Evolutionary conservation across 2,888 invertebrate species (phyloP).

Genomic region (Andrena minutula): DNA sequence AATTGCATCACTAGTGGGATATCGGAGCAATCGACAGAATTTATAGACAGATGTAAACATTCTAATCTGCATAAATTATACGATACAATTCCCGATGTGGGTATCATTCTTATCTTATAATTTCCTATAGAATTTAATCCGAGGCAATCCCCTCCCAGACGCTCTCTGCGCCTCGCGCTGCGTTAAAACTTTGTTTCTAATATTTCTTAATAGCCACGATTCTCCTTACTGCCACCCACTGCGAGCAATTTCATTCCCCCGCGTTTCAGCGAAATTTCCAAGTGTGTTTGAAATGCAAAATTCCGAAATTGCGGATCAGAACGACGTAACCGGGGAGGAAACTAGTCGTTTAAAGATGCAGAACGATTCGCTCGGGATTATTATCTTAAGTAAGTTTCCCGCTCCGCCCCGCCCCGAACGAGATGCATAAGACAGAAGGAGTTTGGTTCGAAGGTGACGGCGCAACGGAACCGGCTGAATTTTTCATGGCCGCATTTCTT

Average conservation of each 20-base stretch:
- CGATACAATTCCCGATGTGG: too few relatives aligned
- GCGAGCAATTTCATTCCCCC: not conserved
- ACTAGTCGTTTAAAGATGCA: constrained; percentile 33
- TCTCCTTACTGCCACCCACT: not conserved
- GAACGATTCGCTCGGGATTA: constrained; percentile 23
- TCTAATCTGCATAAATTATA: too few relatives aligned
- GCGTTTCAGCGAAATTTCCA: not conserved
- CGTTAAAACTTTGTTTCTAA: not conserved
- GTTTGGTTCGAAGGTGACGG: constrained; percentile 31
- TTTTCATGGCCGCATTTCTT: constrained; percentile 39
- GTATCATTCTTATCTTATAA: too few relatives aligned
- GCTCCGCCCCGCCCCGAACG: constrained; percentile 13
- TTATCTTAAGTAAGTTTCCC: constrained; percentile 46
- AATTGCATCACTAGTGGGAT: too few relatives aligned
- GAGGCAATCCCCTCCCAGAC: too few relatives aligned
- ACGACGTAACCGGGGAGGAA: not conserved
- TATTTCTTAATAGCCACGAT: not conserved
- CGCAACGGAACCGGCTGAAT: constrained; percentile 18
- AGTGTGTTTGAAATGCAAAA: not conserved
- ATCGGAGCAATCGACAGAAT: too few relatives aligned
- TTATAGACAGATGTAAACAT: too few relatives aligned
- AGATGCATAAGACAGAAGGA: constrained; percentile 42
- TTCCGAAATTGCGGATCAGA: constrained; percentile 2
- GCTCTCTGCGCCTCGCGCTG: too few relatives aligned
- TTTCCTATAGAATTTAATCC: too few relatives aligned